Evolutionary conservation across 2,113 vertebrate genomes (phyloP), one percentile per base, ranked within the genome.

Genomic region (Monopterus albus): DNA sequence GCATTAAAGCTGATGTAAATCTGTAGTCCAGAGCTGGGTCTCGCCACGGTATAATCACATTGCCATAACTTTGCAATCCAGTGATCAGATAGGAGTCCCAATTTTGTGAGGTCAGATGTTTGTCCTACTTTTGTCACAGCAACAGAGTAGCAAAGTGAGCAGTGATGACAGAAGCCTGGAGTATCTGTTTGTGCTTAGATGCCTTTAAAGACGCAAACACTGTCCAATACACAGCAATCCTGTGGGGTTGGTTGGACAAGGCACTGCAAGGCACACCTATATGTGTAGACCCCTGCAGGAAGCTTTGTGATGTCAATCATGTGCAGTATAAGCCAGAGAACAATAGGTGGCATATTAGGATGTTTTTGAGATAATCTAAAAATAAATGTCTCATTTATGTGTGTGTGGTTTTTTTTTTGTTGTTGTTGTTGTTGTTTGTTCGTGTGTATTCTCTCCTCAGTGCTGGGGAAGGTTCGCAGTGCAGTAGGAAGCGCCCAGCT

Each of bases 391-490:
- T 31, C 20, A 49, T 11, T 7, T 26, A 0, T 21, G 10, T 53
- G 12, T 38, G 3, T 71, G 33, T 31, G 17, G 21, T 6, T 47
- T 9, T 38, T 12, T 8, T 2, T 11, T 77, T 33, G 38, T 59
- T 36, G 7, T 17, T 36, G 57, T 62, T 14, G n/a, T 9, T 38
- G 8, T 9, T 3, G 9, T 77, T n/a, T n/a, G n/a, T n/a, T n/a
- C n/a, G 28, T 78, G 12, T 82, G 14, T 75, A 2, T 76, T 60
- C 13, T 73, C 55, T 59, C 47, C 60, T 15, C 70, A 99, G 97
- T 98, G 86, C 91, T 99, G 89, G 97, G 96, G 61, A 99, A 99
- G 90, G 95, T 99, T 61, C 95, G 97, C 89, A 99, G 96, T 81
- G 97, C 96, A 8, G 90, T 94, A 50, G 93, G 93, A 84, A 89